Base-by-base conservation (phyloP, 2,113 vertebrate species). In the Rhizomys pruinosus region DNA sequence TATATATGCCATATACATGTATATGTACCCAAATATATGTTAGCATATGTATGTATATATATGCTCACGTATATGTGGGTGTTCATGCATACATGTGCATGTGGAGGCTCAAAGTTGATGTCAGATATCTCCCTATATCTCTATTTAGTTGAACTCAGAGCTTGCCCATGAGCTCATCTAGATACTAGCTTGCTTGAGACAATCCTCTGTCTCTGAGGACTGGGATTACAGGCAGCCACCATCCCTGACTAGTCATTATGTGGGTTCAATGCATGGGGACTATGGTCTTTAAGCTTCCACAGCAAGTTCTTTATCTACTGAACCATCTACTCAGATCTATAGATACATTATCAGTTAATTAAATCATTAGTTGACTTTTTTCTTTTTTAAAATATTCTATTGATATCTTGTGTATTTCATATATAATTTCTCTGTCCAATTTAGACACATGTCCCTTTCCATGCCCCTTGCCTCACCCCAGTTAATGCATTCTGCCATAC, bases 341-440 rank as follows among this genome's bases (percentile, higher is more conserved):
- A 44, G 37, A 82, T 37, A 22, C 17, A 22, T 52, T 22, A 61
- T n/a, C 42, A 81, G 37, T 84, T 90, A 76, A 23, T 87, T 39
- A 89, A 47, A 78, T 81, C 25, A 82, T 87, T 78, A 91, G 72
- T 34, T 20, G 78, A 85, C 16, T 90, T 92, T 66, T 42, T n/a
- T n/a, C n/a, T n/a, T n/a, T n/a, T n/a, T n/a, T n/a, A n/a, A n/a
- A n/a, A n/a, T n/a, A n/a, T n/a, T n/a, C n/a, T n/a, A n/a, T n/a
- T n/a, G n/a, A 25, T 94, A 71, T 15, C 81, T 84, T 74, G 9
- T 68, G 17, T 72, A 57, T 78, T 87, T 73, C 63, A 69, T 74
- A 81, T 61, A 87, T 47, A 59, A 72, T 52, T 94, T 47, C 39
- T 71, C n/a, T n/a, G n/a, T n/a, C n/a, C n/a, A n/a, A n/a, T n/a